Base-by-base conservation (phyloP, 2,113 vertebrate genomes). In the Dromiciops gliroides region DNA sequence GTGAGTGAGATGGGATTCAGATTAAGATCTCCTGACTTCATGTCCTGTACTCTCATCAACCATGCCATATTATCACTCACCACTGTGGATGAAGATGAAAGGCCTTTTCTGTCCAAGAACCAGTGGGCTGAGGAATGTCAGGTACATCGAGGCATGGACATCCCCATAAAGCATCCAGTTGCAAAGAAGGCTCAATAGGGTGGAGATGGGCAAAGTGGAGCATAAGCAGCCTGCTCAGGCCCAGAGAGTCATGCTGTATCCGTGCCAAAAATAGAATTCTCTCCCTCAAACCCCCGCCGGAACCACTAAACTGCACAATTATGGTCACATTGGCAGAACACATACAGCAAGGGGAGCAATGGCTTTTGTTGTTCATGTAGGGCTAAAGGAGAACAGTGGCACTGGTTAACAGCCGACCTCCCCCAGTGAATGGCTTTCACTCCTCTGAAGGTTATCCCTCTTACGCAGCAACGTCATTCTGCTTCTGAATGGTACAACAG, bases 281-380 rank as follows among this genome's bases (percentile, higher is more conserved):
- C 24, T 51, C 89, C 23, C 89, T 51, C 60, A 50, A 60, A 19
- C n/a, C 10, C 44, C 93, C 90, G 91, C 83, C 90, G 83, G 56
- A 90, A 92, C 91, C 56, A 51, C 25, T 60, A 28, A 10, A 67
- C 49, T 49, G 22, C 4, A 93, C 92, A 92, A 83, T 44, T 90
- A 91, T 26, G 14, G 93, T 96, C 96, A 97, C 94, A 51, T 95
- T 96, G 94, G 24, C 92, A 91, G 67, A 92, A 50, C 90, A 90
- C 0, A 60, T 0, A 8, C 83, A 94, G 50, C 0, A 47, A 12
- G 50, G 1, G 0, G 75, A 96, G 37, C n/a, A 44, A 22, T 67
- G 67, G 67, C 8, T 90, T 94, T 95, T 49, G 51, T 52, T 75
- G 92, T 97, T 96, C 52, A 97, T 22, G 75, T 93, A 95, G 48